These are phyloP conservation scores for Ditylenchus weischeri DNA, from an alignment of 2,888 invertebrate species.

Conservation along the genomic window DNA sequence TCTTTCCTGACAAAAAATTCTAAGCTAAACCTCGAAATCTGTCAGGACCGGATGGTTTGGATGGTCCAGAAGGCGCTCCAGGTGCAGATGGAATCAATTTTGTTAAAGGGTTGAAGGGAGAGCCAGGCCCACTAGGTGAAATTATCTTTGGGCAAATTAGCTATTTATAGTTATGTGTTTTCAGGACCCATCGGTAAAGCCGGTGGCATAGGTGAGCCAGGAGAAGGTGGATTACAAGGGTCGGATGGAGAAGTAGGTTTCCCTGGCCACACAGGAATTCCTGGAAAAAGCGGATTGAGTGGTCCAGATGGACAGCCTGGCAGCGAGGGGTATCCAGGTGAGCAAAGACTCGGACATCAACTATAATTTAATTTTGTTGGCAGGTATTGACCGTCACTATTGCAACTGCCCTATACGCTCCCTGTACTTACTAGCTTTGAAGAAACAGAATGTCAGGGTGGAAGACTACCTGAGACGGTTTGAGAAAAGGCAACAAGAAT, in stretches of 20 bases:
- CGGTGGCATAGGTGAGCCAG: conserved; percentile 13
- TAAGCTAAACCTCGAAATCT: neutral
- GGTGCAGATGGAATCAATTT: conserved; percentile 20
- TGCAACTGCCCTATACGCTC: conserved; percentile 26
- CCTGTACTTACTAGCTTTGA: conserved; percentile 10
- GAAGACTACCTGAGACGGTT: neutral
- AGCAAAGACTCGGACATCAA: neutral
- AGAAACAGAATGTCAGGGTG: conserved; percentile 4
- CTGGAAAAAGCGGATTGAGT: conserved; percentile 13
- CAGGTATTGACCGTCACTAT: conserved; percentile 21
- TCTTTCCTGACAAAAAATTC: neutral
- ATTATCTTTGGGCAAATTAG: neutral
- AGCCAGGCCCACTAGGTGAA: conserved; percentile 1
- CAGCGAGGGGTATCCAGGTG: conserved; percentile 11
- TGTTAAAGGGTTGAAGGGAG: conserved; percentile 9
- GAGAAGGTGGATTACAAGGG: conserved; percentile 6
- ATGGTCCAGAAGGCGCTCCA: conserved; percentile 11
- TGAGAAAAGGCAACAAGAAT: neutral
- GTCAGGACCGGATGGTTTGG: conserved; percentile 1
- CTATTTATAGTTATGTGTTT: neutral
- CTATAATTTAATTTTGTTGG: neutral
- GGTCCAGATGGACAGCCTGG: conserved; percentile 15
- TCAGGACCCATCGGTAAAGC: conserved; percentile 11
- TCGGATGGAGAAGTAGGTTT: conserved; percentile 10
- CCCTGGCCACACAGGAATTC: conserved; percentile 17